Conservation (phyloP, 2,797 vertebrate genomes). For the Poeciliopsis presidionis region DNA sequence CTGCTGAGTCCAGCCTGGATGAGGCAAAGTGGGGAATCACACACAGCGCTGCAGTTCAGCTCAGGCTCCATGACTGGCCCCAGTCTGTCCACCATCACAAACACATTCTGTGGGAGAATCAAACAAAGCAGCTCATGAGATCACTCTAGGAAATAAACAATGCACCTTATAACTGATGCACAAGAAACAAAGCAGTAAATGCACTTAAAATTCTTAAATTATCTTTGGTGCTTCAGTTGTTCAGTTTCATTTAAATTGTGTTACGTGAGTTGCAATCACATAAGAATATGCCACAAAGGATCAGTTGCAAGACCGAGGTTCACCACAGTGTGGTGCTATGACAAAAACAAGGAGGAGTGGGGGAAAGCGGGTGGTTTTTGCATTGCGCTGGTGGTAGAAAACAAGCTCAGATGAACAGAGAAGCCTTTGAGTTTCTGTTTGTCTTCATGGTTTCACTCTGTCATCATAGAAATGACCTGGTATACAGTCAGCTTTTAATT, state of each 20-base stretch:
- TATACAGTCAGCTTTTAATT: slow-evolving; percentile 26
- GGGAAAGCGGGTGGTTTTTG: slow-evolving; percentile 1
- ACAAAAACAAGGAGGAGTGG: slow-evolving; percentile 18
- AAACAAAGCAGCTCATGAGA: not conserved
- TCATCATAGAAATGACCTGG: slow-evolving; percentile 29
- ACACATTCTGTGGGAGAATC: slow-evolving; percentile 69
- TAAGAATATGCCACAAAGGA: not conserved
- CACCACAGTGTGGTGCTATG: slow-evolving; percentile 72
- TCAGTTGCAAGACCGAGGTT: slow-evolving; percentile 30
- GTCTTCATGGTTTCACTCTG: slow-evolving; percentile 36
- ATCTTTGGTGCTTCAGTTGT: not conserved
- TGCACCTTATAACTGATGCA: not conserved
- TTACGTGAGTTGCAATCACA: not conserved
- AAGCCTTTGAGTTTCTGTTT: slow-evolving; percentile 33
- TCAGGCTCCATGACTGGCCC: slow-evolving; percentile 84
- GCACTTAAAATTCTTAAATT: not conserved
- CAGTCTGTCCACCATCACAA: slow-evolving; percentile 66
- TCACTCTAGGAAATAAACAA: not conserved
- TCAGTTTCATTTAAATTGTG: not conserved
- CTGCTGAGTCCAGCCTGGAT: slow-evolving; percentile 78
- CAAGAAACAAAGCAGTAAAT: not conserved
- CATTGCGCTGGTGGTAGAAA: not conserved
- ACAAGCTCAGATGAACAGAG: slow-evolving; percentile 25
- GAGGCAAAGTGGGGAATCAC: slow-evolving; percentile 79
- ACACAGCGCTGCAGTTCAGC: slow-evolving; percentile 92